Evolutionary conservation across 2,888 invertebrate species (phyloP).

Genomic region (Pyrrhia umbra): DNA sequence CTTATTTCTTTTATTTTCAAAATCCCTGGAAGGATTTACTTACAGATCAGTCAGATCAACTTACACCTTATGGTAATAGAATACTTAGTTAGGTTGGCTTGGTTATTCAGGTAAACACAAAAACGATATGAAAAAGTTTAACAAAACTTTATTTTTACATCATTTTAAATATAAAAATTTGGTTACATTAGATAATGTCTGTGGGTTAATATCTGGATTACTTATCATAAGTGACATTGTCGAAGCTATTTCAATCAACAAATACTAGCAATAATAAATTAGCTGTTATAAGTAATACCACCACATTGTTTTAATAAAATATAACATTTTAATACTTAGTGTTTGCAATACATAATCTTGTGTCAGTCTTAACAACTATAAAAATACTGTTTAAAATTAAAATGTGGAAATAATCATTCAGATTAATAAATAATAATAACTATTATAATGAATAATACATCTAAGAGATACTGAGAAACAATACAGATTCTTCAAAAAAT

Average conservation of each 20-base stretch:
- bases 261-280: slow-evolving; percentile 74
- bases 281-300: slow-evolving; percentile 81
- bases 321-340: slow-evolving; percentile 85
- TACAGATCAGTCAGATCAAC: too few species aligned
- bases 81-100: too few species aligned
- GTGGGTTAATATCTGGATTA: slow-evolving; percentile 81
- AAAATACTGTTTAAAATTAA: slow-evolving; percentile 85
- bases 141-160: slow-evolving; percentile 84
- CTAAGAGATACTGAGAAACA: slow-evolving; percentile 75
- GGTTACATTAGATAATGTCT: slow-evolving; percentile 83
- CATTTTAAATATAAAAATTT: slow-evolving; percentile 83
- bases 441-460: slow-evolving; percentile 59
- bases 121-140: slow-evolving; percentile 74
- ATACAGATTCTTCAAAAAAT: slow-evolving; percentile 72
- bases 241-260: slow-evolving; percentile 75
- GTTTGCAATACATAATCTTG: slow-evolving; percentile 84
- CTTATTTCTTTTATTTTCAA: too few species aligned
- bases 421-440: slow-evolving; percentile 65
- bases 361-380: slow-evolving; percentile 89
- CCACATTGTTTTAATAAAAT: slow-evolving; percentile 77
- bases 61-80: too few species aligned
- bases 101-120: slow-evolving; percentile 27
- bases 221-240: slow-evolving; percentile 77
- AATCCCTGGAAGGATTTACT: too few species aligned
- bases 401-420: slow-evolving; percentile 71